These are phyloP conservation scores for Proterorhinus semilunaris DNA, from an alignment of 2,113 vertebrate genomes.

Conservation along the genomic window DNA sequence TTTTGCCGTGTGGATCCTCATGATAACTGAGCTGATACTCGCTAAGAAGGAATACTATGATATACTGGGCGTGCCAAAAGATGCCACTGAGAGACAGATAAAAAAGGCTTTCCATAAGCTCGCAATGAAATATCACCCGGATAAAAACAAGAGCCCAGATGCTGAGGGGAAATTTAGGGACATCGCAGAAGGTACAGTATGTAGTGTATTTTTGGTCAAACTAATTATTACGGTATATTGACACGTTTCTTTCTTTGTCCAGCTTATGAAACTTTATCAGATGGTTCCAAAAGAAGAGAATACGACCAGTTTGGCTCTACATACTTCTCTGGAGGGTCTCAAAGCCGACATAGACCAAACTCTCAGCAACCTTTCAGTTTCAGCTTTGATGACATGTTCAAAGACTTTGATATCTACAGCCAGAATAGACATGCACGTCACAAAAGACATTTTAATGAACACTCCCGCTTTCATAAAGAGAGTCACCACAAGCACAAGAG, in stretches of 20 bases:
- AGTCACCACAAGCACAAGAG: conserved; percentile 82
- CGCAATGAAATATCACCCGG: conserved; percentile 95
- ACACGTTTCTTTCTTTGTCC: conserved; percentile 32
- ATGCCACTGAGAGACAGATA: conserved; percentile 90
- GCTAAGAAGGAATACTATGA: conserved; percentile 93
- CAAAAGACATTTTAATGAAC: conserved; percentile 89
- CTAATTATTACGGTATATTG: neutral
- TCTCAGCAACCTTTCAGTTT: conserved; percentile 88
- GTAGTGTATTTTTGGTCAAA: neutral
- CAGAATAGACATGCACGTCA: conserved; percentile 82
- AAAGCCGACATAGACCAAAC: conserved; percentile 63
- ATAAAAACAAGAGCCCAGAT: conserved; percentile 94
- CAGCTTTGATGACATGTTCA: conserved; percentile 92
- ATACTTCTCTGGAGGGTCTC: conserved; percentile 71
- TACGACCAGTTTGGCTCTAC: conserved; percentile 83
- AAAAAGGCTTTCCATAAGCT: conserved; percentile 97
- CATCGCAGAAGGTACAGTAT: conserved; percentile 90
- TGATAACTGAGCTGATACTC: conserved; percentile 93
- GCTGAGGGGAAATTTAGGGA: conserved; percentile 94
- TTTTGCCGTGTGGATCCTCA: conserved; percentile 88
- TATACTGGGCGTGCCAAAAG: conserved; percentile 91
- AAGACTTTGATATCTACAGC: conserved; percentile 89
- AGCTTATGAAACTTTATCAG: conserved; percentile 95
- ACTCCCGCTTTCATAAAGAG: conserved; percentile 84
- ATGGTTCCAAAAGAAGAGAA: conserved; percentile 85